These are phyloP conservation scores for Oscarella lobularis DNA, from an alignment of 37 sponge, comb jelly and placozoan genomes.

Conservation along the genomic window DNA sequence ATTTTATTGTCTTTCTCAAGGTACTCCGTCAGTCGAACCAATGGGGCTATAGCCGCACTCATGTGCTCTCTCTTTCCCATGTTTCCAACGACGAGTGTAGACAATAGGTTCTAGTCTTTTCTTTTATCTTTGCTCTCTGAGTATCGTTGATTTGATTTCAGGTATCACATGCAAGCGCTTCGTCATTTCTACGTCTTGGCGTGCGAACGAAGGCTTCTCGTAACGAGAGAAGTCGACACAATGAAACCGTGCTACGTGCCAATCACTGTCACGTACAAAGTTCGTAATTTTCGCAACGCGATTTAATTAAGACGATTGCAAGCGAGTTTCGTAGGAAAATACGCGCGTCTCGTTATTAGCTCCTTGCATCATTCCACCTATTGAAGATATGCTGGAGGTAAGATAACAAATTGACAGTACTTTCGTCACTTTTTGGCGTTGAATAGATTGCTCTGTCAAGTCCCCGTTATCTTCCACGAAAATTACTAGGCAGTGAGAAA, in stretches of 20 bases:
- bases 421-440: too few relatives aligned
- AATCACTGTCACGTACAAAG: conserved; percentile 16
- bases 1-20: conserved; percentile 11
- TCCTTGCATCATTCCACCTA: not conserved
- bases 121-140: not conserved
- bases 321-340: not conserved
- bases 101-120: conserved; percentile 60
- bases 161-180: conserved; percentile 81
- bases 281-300: not conserved
- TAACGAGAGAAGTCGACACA: conserved; percentile 45
- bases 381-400: too few relatives aligned
- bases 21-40: conserved; percentile 43
- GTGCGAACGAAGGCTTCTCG: conserved; percentile 44
- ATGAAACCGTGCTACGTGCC: conserved; percentile 39
- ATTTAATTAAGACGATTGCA: not conserved
- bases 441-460: too few relatives aligned
- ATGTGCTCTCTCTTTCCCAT: conserved; percentile 51
- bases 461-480: too few relatives aligned
- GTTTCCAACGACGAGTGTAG: conserved; percentile 43
- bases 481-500: too few relatives aligned
- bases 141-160: conserved; percentile 6
- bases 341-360: not conserved
- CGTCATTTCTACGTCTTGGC: conserved; percentile 84
- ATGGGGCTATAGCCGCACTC: conserved; percentile 57
- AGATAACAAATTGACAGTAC: too few relatives aligned